A percentile compares a stretch with the other conserved stretches of the same genome.
Conservation (phyloP, 2,113 vertebrate genomes). For the Poeciliopsis occidentalis region DNA sequence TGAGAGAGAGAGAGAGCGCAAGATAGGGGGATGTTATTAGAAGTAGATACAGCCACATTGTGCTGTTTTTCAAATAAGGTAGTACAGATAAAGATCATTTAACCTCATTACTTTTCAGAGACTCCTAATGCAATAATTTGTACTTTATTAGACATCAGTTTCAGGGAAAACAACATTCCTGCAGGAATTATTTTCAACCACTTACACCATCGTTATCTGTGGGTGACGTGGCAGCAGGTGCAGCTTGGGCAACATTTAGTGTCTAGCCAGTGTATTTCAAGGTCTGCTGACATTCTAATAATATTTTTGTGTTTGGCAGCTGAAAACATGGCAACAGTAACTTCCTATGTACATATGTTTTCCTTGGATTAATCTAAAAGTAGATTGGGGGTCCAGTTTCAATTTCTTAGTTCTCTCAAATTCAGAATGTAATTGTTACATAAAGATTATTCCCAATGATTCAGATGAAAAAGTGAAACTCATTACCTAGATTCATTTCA, state of each 20-base stretch:
- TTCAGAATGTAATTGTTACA: neutral
- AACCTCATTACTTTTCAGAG: constrained; percentile 17
- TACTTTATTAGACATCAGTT: constrained; percentile 17
- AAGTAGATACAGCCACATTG: constrained; percentile 17
- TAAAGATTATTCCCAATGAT: neutral
- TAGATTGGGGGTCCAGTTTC: constrained; percentile 18
- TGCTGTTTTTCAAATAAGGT: constrained; percentile 13
- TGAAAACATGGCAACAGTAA: constrained; percentile 55
- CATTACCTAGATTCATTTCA: no score
- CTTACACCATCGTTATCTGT: constrained; percentile 57
- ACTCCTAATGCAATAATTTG: neutral
- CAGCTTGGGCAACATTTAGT: constrained; percentile 67
- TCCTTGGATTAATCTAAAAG: constrained; percentile 19
- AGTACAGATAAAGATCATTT: constrained; percentile 22
- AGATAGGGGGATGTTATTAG: neutral
- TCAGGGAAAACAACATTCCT: constrained; percentile 60
- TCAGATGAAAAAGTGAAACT: no score
- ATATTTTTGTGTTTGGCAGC: constrained; percentile 69
- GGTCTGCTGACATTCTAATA: constrained; percentile 69
- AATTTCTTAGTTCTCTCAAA: neutral
- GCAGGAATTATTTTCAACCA: constrained; percentile 46
- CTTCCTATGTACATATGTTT: constrained; percentile 12
- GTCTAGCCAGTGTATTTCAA: constrained; percentile 74
- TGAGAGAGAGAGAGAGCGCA: constrained; percentile 14
- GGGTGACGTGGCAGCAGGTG: constrained; percentile 69